Evolutionary conservation across 2,797 vertebrate genomes (phyloP).

Genomic region (Eleutherodactylus coqui): DNA sequence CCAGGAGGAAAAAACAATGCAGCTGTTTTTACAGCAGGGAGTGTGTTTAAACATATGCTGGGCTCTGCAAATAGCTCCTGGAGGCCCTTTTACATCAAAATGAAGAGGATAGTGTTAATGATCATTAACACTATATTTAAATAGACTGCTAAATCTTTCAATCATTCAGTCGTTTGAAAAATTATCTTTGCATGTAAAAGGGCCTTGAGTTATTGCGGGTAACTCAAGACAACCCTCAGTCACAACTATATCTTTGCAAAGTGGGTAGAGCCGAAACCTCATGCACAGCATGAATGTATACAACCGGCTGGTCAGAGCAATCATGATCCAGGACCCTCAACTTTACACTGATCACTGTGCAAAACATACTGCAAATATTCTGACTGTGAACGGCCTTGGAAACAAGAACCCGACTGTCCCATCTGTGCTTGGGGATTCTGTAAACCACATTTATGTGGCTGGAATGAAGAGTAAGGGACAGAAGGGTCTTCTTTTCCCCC

Average conservation of each 20-base stretch:
- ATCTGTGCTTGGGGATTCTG: background rate
- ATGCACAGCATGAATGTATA: background rate
- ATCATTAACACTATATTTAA: too few species aligned
- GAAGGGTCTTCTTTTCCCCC: too few species aligned
- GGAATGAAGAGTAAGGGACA: background rate
- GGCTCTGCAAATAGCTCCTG: too few species aligned
- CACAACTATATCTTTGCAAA: background rate
- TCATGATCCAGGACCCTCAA: conserved; percentile 36
- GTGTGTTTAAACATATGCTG: too few species aligned
- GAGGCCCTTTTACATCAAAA: too few species aligned
- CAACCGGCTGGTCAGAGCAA: background rate
- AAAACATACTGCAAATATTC: conserved; percentile 26
- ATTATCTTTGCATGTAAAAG: too few species aligned
- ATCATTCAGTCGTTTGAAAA: too few species aligned
- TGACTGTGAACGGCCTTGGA: background rate
- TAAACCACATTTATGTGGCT: background rate
- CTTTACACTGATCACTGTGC: background rate
- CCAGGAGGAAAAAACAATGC: too few species aligned
- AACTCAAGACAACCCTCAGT: background rate
- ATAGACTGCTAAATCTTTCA: too few species aligned
- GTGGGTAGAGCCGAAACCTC: background rate
- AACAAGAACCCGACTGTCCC: conserved; percentile 10
- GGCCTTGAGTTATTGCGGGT: too few species aligned
- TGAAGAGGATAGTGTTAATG: too few species aligned
- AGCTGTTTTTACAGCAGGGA: too few species aligned